A percentile compares a stretch with the other conserved stretches of the same genome.
Evolutionary conservation across 2,888 invertebrate genomes (phyloP).

Genomic region (Allacma fusca): DNA sequence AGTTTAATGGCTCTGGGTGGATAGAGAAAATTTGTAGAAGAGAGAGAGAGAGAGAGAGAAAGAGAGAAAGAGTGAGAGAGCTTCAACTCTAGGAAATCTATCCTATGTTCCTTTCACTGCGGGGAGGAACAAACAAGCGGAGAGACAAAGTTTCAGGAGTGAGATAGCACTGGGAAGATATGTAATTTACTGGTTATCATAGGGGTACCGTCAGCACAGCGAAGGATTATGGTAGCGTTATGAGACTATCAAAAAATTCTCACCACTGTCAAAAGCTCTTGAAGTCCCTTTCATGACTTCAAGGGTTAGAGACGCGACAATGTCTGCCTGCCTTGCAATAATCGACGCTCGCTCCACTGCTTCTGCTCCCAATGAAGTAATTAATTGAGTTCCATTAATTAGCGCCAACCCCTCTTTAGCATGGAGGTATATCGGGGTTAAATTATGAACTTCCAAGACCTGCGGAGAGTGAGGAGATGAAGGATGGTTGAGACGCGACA

Average conservation of each 20-base stretch:
- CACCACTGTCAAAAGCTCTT: constrained; percentile 71
- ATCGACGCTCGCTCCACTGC: constrained; percentile 70
- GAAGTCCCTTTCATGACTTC: constrained; percentile 74
- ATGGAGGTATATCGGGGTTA: constrained; percentile 69
- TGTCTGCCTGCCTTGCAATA: constrained; percentile 72
- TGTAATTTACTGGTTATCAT: too few relatives aligned
- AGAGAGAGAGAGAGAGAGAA: too few relatives aligned
- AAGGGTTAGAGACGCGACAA: constrained; percentile 72
- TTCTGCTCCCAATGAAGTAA: constrained; percentile 73
- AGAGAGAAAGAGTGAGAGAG: too few relatives aligned
- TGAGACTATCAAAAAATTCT: constrained; percentile 39
- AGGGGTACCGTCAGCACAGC: too few relatives aligned
- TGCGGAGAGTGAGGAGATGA: constrained; percentile 59
- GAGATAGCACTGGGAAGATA: too few relatives aligned
- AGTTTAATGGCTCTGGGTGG: too few relatives aligned
- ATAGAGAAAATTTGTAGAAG: too few relatives aligned
- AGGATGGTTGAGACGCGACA: constrained; percentile 12
- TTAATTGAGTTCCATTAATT: constrained; percentile 75
- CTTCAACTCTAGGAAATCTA: too few relatives aligned
- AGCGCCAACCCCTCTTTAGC: constrained; percentile 74
- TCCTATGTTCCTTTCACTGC: too few relatives aligned
- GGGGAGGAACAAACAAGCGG: too few relatives aligned
- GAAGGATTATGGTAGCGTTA: background rate
- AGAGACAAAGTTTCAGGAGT: too few relatives aligned
- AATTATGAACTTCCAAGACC: constrained; percentile 69